phyloP scores from a whole-genome alignment of 2,113 vertebrate species.

The Aphyosemion australe region DNA sequence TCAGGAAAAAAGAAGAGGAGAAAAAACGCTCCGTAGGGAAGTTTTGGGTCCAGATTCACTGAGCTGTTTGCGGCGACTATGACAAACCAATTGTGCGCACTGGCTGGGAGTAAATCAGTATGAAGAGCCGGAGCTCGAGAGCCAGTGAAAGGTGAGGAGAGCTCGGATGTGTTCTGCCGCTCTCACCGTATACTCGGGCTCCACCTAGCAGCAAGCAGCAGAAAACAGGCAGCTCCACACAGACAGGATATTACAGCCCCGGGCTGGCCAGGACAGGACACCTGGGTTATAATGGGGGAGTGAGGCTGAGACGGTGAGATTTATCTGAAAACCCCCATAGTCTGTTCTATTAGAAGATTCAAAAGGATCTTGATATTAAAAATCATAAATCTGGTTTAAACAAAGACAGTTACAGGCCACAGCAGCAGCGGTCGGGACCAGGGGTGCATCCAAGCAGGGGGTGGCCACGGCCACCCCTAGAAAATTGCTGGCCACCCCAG shows the following conservation, averaged over 20 bases:
- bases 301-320: too few species aligned
- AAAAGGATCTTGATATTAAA: too few species aligned
- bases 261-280: constrained; percentile 29
- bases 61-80: constrained; percentile 58
- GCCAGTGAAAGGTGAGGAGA: constrained; percentile 65
- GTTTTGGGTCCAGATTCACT: constrained; percentile 44
- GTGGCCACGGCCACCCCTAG: too few species aligned
- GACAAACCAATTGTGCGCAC: constrained; percentile 73
- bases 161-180: constrained; percentile 61
- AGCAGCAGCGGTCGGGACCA: too few species aligned
- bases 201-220: constrained; percentile 77
- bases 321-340: too few species aligned
- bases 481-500: too few species aligned
- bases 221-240: constrained; percentile 34
- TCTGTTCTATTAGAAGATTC: too few species aligned
- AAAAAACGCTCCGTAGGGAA: constrained; percentile 1
- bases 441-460: too few species aligned
- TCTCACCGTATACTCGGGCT: constrained; percentile 76
- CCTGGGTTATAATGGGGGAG: neutral
- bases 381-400: too few species aligned
- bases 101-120: constrained; percentile 67
- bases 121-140: constrained; percentile 46
- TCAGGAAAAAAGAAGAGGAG: neutral
- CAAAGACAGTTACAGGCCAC: too few species aligned
- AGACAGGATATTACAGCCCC: too few species aligned